phyloP scores from a whole-genome alignment of 2,797 vertebrate species.

The Diplodus puntazzo region DNA sequence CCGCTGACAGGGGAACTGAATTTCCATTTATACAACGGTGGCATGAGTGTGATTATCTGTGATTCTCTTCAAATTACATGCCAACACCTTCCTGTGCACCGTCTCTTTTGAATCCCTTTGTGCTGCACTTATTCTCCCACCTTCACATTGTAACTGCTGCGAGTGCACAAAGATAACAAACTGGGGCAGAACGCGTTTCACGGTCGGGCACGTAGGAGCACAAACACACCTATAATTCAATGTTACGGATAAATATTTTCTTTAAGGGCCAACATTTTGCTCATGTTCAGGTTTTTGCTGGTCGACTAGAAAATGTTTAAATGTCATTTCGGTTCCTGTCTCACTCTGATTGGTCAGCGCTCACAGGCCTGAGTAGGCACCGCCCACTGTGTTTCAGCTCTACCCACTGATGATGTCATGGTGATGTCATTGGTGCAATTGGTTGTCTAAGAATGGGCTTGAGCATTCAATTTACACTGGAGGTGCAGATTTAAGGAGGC shows the following conservation, averaged over 20 bases:
- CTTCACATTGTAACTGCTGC: background rate
- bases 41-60: background rate
- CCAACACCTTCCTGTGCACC: background rate
- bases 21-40: background rate
- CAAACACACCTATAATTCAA: too few relatives aligned
- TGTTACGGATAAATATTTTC: too few relatives aligned
- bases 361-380: too few relatives aligned
- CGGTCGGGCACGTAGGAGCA: background rate
- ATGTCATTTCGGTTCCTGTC: too few relatives aligned
- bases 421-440: too few relatives aligned
- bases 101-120: background rate
- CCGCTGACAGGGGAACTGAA: too few relatives aligned
- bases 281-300: too few relatives aligned
- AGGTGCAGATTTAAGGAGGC: background rate
- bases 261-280: too few relatives aligned
- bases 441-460: background rate
- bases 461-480: background rate
- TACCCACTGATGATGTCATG: background rate
- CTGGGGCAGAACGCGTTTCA: slow-evolving; percentile 1
- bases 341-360: too few relatives aligned
- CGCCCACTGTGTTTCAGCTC: too few relatives aligned
- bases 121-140: background rate
- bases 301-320: too few relatives aligned
- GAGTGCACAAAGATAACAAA: slow-evolving; percentile 4
- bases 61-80: background rate